Evolutionary conservation across 2,797 vertebrate species (phyloP).

Genomic region (Gorsachius magnificus): DNA sequence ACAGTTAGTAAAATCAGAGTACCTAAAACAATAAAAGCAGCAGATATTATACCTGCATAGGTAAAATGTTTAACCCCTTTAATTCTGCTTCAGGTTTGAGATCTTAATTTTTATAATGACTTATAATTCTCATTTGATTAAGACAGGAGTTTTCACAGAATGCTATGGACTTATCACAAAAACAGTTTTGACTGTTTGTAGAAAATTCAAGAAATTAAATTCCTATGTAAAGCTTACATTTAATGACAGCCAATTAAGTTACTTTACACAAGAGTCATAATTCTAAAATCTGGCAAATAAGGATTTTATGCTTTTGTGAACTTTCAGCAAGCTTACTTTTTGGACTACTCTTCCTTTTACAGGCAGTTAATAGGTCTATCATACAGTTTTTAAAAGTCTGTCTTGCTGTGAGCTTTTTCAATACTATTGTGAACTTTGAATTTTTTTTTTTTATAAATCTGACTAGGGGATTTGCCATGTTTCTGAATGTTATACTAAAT

Average conservation of each 20-base stretch:
- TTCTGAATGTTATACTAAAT: background rate
- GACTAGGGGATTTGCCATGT: background rate
- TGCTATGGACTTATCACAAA: background rate
- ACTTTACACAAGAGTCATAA: background rate
- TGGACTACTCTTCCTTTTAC: background rate
- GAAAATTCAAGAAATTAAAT: background rate
- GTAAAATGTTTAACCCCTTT: background rate
- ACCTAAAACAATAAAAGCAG: background rate
- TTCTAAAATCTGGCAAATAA: background rate
- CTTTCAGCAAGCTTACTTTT: background rate
- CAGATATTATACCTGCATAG: background rate
- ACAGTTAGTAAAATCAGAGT: background rate
- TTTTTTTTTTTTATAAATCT: background rate
- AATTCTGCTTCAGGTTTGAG: background rate
- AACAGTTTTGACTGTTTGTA: background rate
- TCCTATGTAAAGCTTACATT: background rate
- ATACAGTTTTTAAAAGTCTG: background rate
- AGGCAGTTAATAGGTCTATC: background rate
- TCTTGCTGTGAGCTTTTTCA: background rate
- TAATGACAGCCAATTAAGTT: background rate
- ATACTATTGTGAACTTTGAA: background rate
- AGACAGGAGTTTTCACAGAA: background rate
- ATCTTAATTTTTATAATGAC: background rate
- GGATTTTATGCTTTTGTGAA: background rate
- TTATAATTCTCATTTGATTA: background rate